These are phyloP conservation scores for Saturnia pavonia DNA, from an alignment of 2,888 invertebrate species.

Conservation along the genomic window DNA sequence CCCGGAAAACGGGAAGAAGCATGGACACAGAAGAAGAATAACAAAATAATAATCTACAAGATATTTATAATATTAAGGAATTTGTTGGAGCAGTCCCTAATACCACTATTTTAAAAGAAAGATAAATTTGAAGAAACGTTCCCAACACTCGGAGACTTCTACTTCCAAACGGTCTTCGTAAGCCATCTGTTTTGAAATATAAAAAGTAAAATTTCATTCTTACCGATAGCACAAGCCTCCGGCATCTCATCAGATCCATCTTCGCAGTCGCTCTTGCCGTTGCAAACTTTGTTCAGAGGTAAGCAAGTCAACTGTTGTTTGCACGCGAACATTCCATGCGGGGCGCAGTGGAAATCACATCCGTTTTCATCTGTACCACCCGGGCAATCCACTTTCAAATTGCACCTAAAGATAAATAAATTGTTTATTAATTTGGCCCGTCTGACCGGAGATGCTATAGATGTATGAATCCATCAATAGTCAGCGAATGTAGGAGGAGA, in stretches of 20 bases:
- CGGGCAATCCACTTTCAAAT: conserved; percentile 86
- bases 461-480: not conserved
- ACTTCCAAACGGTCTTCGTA: too few relatives aligned
- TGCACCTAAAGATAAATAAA: conserved; percentile 74
- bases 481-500: not conserved
- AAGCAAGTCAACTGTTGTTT: conserved; percentile 82
- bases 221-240: conserved; percentile 57
- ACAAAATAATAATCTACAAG: too few relatives aligned
- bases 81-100: too few relatives aligned
- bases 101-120: too few relatives aligned
- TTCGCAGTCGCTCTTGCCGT: conserved; percentile 84
- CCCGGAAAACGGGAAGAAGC: too few relatives aligned
- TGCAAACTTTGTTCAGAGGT: conserved; percentile 48
- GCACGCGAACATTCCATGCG: conserved; percentile 77
- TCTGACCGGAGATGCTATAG: not conserved
- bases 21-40: too few relatives aligned
- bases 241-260: conserved; percentile 87
- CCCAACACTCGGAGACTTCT: too few relatives aligned
- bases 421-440: not conserved
- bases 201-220: conserved; percentile 12
- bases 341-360: conserved; percentile 67
- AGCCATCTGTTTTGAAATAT: not conserved
- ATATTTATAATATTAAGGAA: too few relatives aligned
- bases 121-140: too few relatives aligned
- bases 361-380: conserved; percentile 86